Base-by-base conservation (phyloP, 2,888 invertebrate genomes). In the Cheilosia scutellata region DNA sequence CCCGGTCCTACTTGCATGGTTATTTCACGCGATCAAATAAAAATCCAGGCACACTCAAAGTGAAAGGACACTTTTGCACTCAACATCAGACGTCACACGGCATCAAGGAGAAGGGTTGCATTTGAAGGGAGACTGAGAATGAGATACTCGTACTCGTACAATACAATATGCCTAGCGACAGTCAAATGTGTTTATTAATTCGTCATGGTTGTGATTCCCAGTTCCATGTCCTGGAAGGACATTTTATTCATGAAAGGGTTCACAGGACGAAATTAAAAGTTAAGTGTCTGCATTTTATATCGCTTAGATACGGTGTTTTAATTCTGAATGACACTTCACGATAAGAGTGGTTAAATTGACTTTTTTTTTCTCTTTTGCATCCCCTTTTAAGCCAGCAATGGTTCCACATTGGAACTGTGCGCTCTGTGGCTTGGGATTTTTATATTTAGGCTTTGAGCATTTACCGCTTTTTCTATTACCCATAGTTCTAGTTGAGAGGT, bases 291-390 rank as follows among this genome's bases (percentile, higher is more conserved):
- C 86, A 82, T 86, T 86, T 86, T 77, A 80, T 82, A 63, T 58
- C 80, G 86, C 86, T 86, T 86, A 86, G 86, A 86, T 86, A 82
- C 82, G 86, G 72, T 86, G 86, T 86, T 86, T 86, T 82, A 86
- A 82, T 82, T 82, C 44, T 86, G 62, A 86, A 86, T 76, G 86
- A 68, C 71, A 82, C 86, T 86, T 62, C 82, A 80, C 62, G 66
- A 77, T 63, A 77, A 82, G 74, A 86, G 86, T 72, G 82, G 82
- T 82, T 86, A 86, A 86, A 82, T 86, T 86, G 80, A 80, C 80
- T 86, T 86, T 86, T 83, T 84, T 79, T 66, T 16, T 16, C 29
- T 33, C 25, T 27, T 47, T 37, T 63, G 37, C 16, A 5, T n/a
- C 37, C 25, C 9, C 25, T 31, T 44, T 31, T 44, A 27, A 42